phyloP scores from a whole-genome alignment of 2,797 vertebrate species.

The Cossypha polioptera region DNA sequence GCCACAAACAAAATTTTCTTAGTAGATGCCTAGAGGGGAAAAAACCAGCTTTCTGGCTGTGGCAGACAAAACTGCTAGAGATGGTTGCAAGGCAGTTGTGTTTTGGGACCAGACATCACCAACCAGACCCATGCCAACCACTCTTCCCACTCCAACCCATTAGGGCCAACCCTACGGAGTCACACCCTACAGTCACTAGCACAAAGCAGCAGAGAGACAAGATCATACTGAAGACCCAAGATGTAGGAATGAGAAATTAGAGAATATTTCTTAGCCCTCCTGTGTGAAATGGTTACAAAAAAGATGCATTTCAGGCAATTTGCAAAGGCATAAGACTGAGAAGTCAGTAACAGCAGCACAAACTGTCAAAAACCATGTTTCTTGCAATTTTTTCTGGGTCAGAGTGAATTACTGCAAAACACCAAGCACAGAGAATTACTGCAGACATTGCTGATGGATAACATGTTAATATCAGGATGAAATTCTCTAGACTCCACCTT shows the following conservation, averaged over 20 bases:
- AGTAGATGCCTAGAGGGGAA: neutral
- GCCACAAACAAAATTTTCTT: neutral
- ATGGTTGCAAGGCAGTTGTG: accelerated
- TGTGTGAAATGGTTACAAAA: neutral
- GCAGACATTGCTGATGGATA: neutral
- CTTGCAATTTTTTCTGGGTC: neutral
- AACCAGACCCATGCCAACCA: neutral
- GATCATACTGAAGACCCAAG: accelerated
- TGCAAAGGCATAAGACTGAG: neutral
- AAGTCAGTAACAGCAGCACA: neutral
- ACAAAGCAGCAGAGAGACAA: neutral
- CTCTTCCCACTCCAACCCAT: neutral
- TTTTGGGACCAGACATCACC: neutral
- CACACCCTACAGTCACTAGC: neutral
- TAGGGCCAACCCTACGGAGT: accelerated
- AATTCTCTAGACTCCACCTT: conserved; percentile 15
- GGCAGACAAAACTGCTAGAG: neutral
- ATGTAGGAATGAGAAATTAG: neutral
- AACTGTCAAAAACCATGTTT: neutral
- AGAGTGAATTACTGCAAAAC: neutral
- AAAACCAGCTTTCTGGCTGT: neutral
- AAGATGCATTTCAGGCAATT: neutral
- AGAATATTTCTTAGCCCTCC: neutral
- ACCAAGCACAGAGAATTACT: neutral
- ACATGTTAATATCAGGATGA: neutral